phyloP scores from a whole-genome alignment of 2,888 invertebrate genomes.

The Caenorhabditis panamensis region DNA sequence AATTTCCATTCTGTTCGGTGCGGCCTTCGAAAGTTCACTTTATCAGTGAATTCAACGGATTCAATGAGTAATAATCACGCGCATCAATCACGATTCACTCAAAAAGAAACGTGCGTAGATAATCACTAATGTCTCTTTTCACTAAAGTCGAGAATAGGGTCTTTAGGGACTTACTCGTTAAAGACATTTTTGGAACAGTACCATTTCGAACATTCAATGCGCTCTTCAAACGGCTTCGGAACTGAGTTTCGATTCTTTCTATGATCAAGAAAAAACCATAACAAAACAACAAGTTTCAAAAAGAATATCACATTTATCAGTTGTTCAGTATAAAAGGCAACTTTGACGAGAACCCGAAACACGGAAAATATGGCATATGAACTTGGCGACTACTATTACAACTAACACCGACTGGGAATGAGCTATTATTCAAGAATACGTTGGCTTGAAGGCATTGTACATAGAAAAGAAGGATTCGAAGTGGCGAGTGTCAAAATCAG shows the following conservation, averaged over 20 bases:
- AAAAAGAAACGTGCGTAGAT: not conserved
- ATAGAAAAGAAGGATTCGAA: not conserved
- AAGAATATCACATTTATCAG: conserved; percentile 25
- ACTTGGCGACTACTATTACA: not conserved
- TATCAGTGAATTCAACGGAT: conserved; percentile 2
- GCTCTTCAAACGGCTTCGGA: no score
- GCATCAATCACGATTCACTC: not conserved
- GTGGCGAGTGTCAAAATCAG: not conserved
- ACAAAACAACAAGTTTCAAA: conserved; percentile 5
- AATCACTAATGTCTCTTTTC: not conserved
- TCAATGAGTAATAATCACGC: conserved; percentile 5
- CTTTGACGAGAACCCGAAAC: conserved; percentile 25
- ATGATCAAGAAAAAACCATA: no score
- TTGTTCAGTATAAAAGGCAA: conserved; percentile 25
- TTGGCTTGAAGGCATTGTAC: not conserved
- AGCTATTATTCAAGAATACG: not conserved
- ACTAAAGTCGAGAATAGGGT: not conserved
- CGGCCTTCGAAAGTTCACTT: conserved; percentile 7
- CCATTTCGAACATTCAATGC: not conserved
- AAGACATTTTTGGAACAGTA: no score
- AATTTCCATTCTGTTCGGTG: conserved; percentile 3
- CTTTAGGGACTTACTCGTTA: not conserved
- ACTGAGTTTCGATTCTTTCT: no score
- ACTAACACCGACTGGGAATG: not conserved
- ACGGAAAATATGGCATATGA: conserved; percentile 7